phyloP scores from a whole-genome alignment of 2,888 invertebrate genomes.

The Drosophila atripex region DNA sequence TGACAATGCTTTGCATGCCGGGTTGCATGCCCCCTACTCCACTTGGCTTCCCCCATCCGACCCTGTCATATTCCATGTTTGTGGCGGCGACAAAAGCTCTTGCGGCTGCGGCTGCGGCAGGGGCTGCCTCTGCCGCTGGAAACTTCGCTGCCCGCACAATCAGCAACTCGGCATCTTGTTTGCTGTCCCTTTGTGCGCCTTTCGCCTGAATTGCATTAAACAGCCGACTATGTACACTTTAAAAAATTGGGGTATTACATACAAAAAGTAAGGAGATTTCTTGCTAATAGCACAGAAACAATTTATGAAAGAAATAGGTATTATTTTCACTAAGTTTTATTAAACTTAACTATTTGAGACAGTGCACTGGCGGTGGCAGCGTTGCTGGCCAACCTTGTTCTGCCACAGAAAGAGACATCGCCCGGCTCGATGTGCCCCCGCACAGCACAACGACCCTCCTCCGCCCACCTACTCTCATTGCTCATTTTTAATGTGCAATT shows the following conservation, averaged over 20 bases:
- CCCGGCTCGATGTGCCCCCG: constrained; percentile 25
- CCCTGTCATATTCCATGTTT: constrained; percentile 79
- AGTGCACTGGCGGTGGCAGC: constrained; percentile 11
- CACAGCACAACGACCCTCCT: neutral
- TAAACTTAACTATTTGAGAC: neutral
- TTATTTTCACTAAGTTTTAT: too few species aligned
- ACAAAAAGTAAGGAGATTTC: too few species aligned
- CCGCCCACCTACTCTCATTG: constrained; percentile 54
- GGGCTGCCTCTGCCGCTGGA: constrained; percentile 10
- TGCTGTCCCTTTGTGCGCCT: constrained; percentile 78
- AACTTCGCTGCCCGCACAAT: constrained; percentile 67
- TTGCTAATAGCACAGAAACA: neutral
- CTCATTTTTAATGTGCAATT: constrained; percentile 77
- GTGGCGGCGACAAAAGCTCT: constrained; percentile 76
- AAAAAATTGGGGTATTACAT: neutral
- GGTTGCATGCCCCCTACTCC: constrained; percentile 1
- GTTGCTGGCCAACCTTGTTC: constrained; percentile 64
- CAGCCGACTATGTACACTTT: constrained; percentile 14
- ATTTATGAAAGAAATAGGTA: too few species aligned
- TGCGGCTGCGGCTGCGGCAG: constrained; percentile 36
- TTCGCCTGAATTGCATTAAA: constrained; percentile 76
- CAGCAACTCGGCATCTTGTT: constrained; percentile 79
- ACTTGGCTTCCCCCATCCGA: constrained; percentile 14
- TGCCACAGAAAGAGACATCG: constrained; percentile 71
- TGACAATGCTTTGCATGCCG: constrained; percentile 76